Percentiles rank a stretch among this genome's conserved stretches.
These are phyloP conservation scores for Drosophila mauritiana DNA, from an alignment of 1,140 invertebrate species.

Conservation along the genomic window DNA sequence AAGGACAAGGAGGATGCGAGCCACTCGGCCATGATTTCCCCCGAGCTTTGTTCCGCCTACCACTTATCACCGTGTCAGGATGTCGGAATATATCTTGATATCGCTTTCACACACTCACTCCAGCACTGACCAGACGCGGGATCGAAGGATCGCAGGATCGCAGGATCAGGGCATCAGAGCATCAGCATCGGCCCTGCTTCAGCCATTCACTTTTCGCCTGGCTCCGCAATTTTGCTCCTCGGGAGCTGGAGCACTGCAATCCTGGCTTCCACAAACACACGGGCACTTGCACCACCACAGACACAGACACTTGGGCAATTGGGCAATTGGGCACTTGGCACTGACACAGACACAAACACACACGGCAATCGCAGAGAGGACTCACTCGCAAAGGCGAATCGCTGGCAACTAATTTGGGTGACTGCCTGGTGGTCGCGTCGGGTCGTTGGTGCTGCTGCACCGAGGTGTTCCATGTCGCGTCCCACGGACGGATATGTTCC, in stretches of 20 bases:
- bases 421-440: conserved; percentile 40
- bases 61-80: conserved; percentile 72
- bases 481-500: conserved; percentile 23
- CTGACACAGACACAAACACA: conserved; percentile 27
- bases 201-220: conserved; percentile 20
- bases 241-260: conserved; percentile 25
- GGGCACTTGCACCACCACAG: conserved; percentile 8
- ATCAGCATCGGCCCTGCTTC: background rate
- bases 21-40: conserved; percentile 80
- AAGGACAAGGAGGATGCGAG: conserved; percentile 42
- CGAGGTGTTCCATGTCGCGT: conserved; percentile 13
- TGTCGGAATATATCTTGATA: background rate
- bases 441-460: conserved; percentile 48
- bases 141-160: conserved; percentile 26
- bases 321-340: background rate
- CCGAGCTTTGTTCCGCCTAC: conserved; percentile 54
- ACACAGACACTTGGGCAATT: conserved; percentile 12
- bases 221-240: conserved; percentile 4
- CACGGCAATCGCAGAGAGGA: conserved; percentile 40
- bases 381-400: conserved; percentile 76
- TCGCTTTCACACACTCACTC: conserved; percentile 7
- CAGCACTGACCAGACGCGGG: conserved; percentile 17
- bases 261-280: conserved; percentile 32
- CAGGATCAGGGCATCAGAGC: no score
- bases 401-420: conserved; percentile 81